Base-by-base conservation (phyloP, 2,113 vertebrate genomes). In the Pluvialis apricaria region DNA sequence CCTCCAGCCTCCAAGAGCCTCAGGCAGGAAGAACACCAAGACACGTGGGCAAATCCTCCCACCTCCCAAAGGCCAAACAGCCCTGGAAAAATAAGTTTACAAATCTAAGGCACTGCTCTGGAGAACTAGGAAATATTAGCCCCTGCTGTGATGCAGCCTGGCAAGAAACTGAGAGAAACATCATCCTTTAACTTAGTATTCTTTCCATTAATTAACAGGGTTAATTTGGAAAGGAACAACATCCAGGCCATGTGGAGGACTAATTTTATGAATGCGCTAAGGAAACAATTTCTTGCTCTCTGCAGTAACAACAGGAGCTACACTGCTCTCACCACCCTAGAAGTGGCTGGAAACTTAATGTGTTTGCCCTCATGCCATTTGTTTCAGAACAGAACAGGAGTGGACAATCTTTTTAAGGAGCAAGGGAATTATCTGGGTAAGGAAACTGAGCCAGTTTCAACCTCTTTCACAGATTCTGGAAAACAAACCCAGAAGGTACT, bases 31-130 rank as follows among this genome's bases (percentile, higher is more conserved):
- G 5, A 77, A 6, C 15, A 68, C 5, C 19, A 47, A 76, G 42
- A 82, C 18, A 11, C 16, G 31, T 36, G 31, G 18, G 12, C 60
- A 68, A 79, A 40, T 68, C 38, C 25, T 93, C 69, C 38, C 25
- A 26, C 7, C 1, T 88, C 38, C 49, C 36, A 24, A 77, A 82
- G 70, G 57, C 85, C 75, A 85, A 82, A 66, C 26, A 88, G 28
- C 78, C 47, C 47, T 75, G 51, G 78, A 71, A 93, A 93, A 75
- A 25, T 34, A 84, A 58, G 66, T 51, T 93, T 82, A 85, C 45
- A 62, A 66, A 85, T 11, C n/a, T 62, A 71, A 62, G 55, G 65
- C 38, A 31, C n/a, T 51, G 8, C n/a, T 40, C 4, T 5, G 36
- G 34, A 90, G 70, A 70, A 17, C 21, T 31, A 71, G 42, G 38